Conservation (phyloP, 2,888 invertebrate species). For the Taphrorychus bicolor region DNA sequence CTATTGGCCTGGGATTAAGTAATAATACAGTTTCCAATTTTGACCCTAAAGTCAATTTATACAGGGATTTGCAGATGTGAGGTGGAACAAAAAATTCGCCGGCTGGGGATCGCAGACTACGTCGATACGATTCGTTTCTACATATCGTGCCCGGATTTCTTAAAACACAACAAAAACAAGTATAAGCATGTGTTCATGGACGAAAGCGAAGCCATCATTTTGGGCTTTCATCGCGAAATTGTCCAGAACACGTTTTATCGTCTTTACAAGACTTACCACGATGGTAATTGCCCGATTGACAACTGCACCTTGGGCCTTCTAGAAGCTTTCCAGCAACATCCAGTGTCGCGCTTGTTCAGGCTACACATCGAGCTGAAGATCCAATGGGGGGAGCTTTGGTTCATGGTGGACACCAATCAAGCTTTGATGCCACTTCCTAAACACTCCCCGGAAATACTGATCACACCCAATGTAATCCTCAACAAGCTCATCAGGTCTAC, state of each 20-base stretch:
- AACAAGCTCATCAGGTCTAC: conserved; percentile 56
- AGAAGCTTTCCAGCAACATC: conserved; percentile 26
- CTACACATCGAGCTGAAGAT: conserved; percentile 39
- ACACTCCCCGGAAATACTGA: conserved; percentile 52
- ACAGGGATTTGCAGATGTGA: conserved; percentile 51
- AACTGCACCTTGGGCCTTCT: conserved; percentile 37
- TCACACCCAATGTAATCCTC: conserved; percentile 51
- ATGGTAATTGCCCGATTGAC: conserved; percentile 47
- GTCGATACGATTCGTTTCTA: conserved; percentile 55
- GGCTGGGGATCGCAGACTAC: conserved; percentile 47
- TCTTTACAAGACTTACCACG: conserved; percentile 51
- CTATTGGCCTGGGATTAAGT: conserved; percentile 58
- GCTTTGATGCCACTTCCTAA: conserved; percentile 55
- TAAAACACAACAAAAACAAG: conserved; percentile 47
- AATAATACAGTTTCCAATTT: conserved; percentile 15
- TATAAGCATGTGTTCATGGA: conserved; percentile 58
- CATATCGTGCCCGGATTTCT: conserved; percentile 51
- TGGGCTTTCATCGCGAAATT: conserved; percentile 52
- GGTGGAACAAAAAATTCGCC: conserved; percentile 50
- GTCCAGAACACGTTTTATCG: conserved; percentile 49
- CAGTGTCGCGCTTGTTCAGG: conserved; percentile 40
- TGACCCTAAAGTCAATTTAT: conserved; percentile 6
- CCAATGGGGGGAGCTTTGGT: conserved; percentile 57
- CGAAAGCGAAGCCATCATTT: conserved; percentile 55
- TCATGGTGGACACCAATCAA: conserved; percentile 57